Conservation (phyloP, 1,140 invertebrate genomes). For the Drosophila kurseongensis region DNA sequence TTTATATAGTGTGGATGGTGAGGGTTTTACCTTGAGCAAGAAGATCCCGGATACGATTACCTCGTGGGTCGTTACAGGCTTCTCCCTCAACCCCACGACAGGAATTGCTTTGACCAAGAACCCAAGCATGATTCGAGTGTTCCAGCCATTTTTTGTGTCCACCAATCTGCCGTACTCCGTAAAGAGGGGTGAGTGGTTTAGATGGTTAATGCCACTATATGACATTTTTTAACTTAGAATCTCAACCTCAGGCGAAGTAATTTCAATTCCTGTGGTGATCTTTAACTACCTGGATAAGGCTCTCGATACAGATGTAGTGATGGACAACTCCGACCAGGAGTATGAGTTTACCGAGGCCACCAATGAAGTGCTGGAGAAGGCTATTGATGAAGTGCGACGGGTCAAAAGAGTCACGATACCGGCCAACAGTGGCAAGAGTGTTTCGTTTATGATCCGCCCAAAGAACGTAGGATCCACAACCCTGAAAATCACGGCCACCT, state of each 20-base stretch:
- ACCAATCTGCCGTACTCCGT: constrained; percentile 93
- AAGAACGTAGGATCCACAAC: constrained; percentile 90
- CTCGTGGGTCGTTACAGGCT: constrained; percentile 96
- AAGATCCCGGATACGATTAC: constrained; percentile 95
- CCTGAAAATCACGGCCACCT: constrained; percentile 90
- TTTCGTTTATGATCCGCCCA: constrained; percentile 93
- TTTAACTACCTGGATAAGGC: constrained; percentile 87
- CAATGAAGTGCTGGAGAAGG: constrained; percentile 85
- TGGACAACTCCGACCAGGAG: constrained; percentile 92
- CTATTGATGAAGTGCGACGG: constrained; percentile 87
- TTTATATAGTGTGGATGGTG: constrained; percentile 35
- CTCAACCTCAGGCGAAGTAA: constrained; percentile 66
- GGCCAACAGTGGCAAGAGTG: constrained; percentile 89
- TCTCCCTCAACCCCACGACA: constrained; percentile 93
- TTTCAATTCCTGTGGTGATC: constrained; percentile 76
- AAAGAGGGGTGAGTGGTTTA: constrained; percentile 87
- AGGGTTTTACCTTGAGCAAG: constrained; percentile 76
- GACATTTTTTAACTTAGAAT: no score
- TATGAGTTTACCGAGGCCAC: constrained; percentile 91
- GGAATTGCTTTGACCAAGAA: constrained; percentile 93
- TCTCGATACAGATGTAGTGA: constrained; percentile 91
- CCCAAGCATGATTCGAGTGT: constrained; percentile 92
- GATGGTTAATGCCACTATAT: no score
- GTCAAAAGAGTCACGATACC: constrained; percentile 88
- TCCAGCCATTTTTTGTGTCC: constrained; percentile 94